A percentile compares a stretch with the other conserved stretches of the same genome.
phyloP scores from a whole-genome alignment of 2,113 vertebrate species.

The Notiomystis cincta region DNA sequence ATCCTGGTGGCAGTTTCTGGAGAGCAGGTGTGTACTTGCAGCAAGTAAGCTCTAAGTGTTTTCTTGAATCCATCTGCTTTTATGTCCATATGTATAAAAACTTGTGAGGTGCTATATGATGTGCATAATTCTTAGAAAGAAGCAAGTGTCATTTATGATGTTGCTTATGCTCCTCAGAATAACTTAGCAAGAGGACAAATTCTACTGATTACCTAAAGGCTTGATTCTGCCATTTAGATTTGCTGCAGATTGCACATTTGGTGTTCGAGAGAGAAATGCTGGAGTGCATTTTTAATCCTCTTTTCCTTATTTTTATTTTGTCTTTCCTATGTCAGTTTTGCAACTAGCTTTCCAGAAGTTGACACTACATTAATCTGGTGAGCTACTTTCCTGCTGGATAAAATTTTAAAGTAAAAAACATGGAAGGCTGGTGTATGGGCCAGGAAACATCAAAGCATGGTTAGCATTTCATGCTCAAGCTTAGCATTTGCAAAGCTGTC shows the following conservation, averaged over 20 bases:
- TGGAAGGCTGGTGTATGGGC: not conserved
- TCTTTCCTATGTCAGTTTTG: not conserved
- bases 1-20: not conserved
- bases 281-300: not conserved
- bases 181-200: not conserved
- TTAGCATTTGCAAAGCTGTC: constrained; percentile 34
- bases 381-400: constrained; percentile 5
- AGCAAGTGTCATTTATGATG: not conserved
- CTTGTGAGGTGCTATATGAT: not conserved
- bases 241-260: constrained; percentile 2
- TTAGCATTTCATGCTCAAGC: not conserved
- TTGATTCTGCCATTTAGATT: not conserved
- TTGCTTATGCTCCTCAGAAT: not conserved
- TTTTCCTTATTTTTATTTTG: not conserved
- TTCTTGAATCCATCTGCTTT: not conserved
- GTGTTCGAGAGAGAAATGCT: constrained; percentile 10
- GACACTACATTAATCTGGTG: not conserved
- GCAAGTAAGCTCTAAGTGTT: not conserved
- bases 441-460: not conserved
- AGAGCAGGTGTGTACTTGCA: not conserved
- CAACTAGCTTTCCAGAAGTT: not conserved
- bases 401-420: constrained; percentile 23
- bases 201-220: not conserved
- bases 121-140: not conserved
- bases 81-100: not conserved